Base-by-base conservation (phyloP, 2,797 vertebrate genomes). In the Tachyglossus aculeatus region DNA sequence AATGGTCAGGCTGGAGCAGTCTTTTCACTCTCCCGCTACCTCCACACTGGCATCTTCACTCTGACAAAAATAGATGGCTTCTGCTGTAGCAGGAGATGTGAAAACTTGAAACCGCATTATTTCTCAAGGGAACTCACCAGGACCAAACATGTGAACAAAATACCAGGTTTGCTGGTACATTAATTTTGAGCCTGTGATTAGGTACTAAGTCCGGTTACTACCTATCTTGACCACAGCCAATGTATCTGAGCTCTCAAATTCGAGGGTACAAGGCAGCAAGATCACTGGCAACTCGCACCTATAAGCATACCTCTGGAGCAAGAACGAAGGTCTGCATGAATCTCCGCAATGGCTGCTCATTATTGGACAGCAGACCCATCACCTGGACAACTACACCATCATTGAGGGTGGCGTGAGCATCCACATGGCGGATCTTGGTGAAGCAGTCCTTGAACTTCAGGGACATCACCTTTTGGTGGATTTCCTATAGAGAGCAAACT, bases 281-380 rank as follows among this genome's bases (percentile, higher is more conserved):
- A 37, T 34, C 13, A 43, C 5, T 45, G 44, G 29, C 44, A 29
- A 9, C 47, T 47, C 25, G 5, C 4, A 9, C 7, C 16, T 3
- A 1, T 18, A 19, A 8, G 22, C 89, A 13, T 89, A 98, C 96
- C 97, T 99, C 97, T 0, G 98, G 97, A 0, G 97, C 97, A 43
- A 99, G 92, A 6, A 99, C 96, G 48, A 99, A 99, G 0, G 97
- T 98, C 79, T 99, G 97, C 96, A 99, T 98, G 92, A 99, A 99
- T 58, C 97, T 95, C 85, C 97, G 93, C 95, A 99, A 95, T 0
- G 98, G 96, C 86, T 98, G 96, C 92, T 96, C 97, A 92, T 98
- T 98, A 72, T 99, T 99, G 52, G 97, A 98, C 34, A 99, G 95
- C 88, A 99, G 95, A 3, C 98, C 98, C 96, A 99, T 97, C 86